Evolutionary conservation across 2,113 vertebrate species (phyloP), one percentile per base, ranked within the genome.

Genomic region (Cyanoderma ruficeps): DNA sequence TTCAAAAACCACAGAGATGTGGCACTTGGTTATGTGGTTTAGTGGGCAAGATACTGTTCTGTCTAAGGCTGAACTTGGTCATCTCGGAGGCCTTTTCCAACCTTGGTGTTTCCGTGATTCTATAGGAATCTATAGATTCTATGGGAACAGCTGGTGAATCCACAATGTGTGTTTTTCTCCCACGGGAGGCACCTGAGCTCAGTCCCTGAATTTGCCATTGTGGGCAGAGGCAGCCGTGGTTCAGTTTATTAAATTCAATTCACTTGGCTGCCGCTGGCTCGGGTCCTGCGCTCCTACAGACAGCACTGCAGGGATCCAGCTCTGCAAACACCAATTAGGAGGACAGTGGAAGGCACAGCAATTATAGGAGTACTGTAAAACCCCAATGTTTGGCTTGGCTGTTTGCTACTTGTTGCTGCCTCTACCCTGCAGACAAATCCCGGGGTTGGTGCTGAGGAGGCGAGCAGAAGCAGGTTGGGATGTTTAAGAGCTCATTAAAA

Each of bases 81-180:
- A 19, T 16, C 22, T 50, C 22, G 23, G 52, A 59, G 23, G 16
- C 2, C 18, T 44, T 46, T 39, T 33, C 60, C 77, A 59, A 1
- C 15, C 13, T 19, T 33, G 24, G 6, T 24, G 33, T 11, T 44
- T 20, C 27, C 31, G 5, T 37, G 37, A 11, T 14, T 52, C 23
- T 11, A 0, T 8, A 19, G 16, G 42, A 19, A 42, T 42, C 15
- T 42, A 12, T 16, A 16, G 42, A 42, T 42, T 42, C 42, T 24
- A 17, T 19, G 33, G 59, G 23, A 81, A 20, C 4, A 37, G 18
- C 16, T 44, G 17, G 27, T 21, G n/a, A 9, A 47, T 56, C 47
- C 64, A 11, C 28, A n/a, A 11, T 2, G 28, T 3, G 12, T 0
- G 0, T 15, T 50, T 67, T 39, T 31, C 15, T 35, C 12, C 49